Base-by-base conservation (phyloP, 2,113 vertebrate genomes). In the Dipodomys ordii region DNA sequence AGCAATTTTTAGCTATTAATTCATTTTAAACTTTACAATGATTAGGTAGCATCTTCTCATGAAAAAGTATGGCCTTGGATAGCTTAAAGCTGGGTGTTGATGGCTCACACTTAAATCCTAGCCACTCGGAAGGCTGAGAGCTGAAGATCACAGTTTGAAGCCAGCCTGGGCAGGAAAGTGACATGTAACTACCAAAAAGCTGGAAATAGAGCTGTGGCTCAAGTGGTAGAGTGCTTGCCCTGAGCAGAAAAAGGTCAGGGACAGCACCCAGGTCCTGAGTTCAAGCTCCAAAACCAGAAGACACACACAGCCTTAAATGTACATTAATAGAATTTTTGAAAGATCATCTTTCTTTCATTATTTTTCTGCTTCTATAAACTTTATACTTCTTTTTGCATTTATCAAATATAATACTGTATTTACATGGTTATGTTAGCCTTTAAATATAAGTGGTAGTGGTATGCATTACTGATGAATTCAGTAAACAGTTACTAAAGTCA, bases 291-390 rank as follows among this genome's bases (percentile, higher is more conserved):
- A 13, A 16, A 49, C 49, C 49, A 49, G 49, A 9, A 49, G 8
- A 49, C 49, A 83, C 84, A n/a, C 73, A 93, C 44, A 74, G 11
- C 9, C 9, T 87, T 81, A 80, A 92, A 82, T 90, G 53, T 83
- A 87, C 49, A 64, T 81, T 92, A 84, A 57, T 93, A 80, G 67
- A 85, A 64, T 77, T 89, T 86, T 71, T 88, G 85, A 85, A 92
- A 95, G 46, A 79, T 85, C 7, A 82, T 71, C 62, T 84, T 95
- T 71, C 62, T 84, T 95, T 87, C 12, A 60, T 84, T 87, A 87
- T 28, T 64, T 96, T 90, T 83, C 20, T 74, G 12, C 13, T 57
- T 90, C 32, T 88, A 0, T 92, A 65, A 89, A 84, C 46, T 88
- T 89, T 74, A 69, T 80, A 11, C 39, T 67, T 46, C 39, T 67